Conservation (phyloP, 2,888 invertebrate species). For the Brachypterus glaber region DNA sequence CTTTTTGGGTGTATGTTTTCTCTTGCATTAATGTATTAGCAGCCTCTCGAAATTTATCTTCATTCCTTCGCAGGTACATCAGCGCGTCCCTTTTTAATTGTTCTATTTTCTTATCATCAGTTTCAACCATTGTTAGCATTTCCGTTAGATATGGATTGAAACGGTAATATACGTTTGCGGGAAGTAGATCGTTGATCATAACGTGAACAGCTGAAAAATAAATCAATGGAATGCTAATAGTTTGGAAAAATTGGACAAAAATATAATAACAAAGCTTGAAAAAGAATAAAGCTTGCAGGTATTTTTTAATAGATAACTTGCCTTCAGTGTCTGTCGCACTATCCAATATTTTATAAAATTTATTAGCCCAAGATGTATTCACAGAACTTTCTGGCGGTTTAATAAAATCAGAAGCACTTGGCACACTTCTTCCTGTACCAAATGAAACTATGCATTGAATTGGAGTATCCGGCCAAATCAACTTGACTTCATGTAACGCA, state of each 20-base stretch:
- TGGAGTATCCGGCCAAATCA: conserved; percentile 65
- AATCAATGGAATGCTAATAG: conserved; percentile 9
- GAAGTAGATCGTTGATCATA: conserved; percentile 64
- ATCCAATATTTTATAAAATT: conserved; percentile 69
- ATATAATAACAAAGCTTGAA: too few species aligned
- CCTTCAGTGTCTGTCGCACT: conserved; percentile 82
- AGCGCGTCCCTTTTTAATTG: conserved; percentile 64
- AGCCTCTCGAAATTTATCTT: conserved; percentile 62
- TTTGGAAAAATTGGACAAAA: conserved; percentile 9
- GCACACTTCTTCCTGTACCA: conserved; percentile 59
- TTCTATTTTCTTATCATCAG: conserved; percentile 58
- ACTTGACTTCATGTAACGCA: conserved; percentile 74
- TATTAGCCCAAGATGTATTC: conserved; percentile 59
- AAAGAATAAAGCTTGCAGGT: too few species aligned
- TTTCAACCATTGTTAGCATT: conserved; percentile 72
- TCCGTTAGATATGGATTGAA: conserved; percentile 83
- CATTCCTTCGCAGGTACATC: conserved; percentile 73
- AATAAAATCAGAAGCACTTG: conserved; percentile 30
- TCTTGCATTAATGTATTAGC: conserved; percentile 41
- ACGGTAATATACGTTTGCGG: conserved; percentile 65
- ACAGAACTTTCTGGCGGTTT: conserved; percentile 17
- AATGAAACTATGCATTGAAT: conserved; percentile 74
- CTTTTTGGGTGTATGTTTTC: conserved; percentile 38
- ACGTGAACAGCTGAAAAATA: conserved; percentile 60
- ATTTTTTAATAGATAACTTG: too few species aligned